These are phyloP conservation scores for Nymphalis io DNA, from an alignment of 1,140 invertebrate species.

Conservation along the genomic window DNA sequence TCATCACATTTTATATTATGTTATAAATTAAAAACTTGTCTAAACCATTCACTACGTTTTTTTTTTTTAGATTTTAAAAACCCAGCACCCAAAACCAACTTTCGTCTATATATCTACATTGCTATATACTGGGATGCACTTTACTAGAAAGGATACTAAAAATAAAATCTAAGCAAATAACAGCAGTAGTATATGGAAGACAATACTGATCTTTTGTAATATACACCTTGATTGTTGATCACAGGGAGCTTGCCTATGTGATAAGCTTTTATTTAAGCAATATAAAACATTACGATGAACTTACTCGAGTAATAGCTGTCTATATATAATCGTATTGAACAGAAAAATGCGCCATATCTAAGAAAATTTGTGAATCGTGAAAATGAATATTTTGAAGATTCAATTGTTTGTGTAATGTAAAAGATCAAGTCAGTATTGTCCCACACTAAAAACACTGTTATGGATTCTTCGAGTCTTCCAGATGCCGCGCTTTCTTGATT, in stretches of 20 bases:
- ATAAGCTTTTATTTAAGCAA: background rate
- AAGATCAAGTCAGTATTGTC: constrained; percentile 54
- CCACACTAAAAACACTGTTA: constrained; percentile 44
- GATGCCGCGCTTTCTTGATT: constrained; percentile 38
- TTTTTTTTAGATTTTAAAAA: constrained; percentile 50
- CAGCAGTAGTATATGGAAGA: constrained; percentile 48
- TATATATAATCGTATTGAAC: background rate
- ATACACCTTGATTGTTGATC: background rate
- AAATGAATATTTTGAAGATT: background rate
- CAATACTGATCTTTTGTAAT: constrained; percentile 48
- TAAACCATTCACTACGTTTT: constrained; percentile 63
- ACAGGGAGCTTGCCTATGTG: background rate
- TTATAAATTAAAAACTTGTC: constrained; percentile 47
- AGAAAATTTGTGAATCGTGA: background rate
- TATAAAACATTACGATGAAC: background rate
- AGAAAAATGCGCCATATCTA: background rate
- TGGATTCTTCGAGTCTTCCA: constrained; percentile 53
- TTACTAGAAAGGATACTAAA: constrained; percentile 59
- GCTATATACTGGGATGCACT: constrained; percentile 78
- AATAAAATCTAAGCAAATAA: constrained; percentile 59
- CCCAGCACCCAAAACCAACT: constrained; percentile 69
- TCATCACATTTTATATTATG: constrained; percentile 49
- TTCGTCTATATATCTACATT: constrained; percentile 56
- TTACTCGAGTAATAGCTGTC: background rate
- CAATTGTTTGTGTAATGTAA: too few species aligned